Percentiles rank a stretch among this genome's conserved stretches.
Evolutionary conservation across 2,797 vertebrate genomes (phyloP).

Genomic region (Meda fulgida): DNA sequence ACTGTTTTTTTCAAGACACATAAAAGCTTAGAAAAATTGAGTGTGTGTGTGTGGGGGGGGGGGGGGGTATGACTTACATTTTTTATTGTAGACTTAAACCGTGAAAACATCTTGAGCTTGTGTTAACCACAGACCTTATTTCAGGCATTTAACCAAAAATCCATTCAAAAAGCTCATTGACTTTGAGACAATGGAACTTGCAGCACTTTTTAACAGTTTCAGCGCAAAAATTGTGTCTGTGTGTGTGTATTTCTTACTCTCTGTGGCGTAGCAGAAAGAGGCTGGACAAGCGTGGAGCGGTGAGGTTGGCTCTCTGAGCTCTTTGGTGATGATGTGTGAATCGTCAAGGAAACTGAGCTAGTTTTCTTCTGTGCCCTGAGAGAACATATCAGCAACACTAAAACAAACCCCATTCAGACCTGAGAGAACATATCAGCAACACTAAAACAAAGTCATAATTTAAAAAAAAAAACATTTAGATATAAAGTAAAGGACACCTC

Average conservation of each 20-base stretch:
- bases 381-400: constrained; percentile 43
- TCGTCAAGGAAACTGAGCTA: constrained; percentile 93
- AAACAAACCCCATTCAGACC: constrained; percentile 58
- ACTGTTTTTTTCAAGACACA: too few species aligned
- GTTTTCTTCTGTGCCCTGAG: constrained; percentile 93
- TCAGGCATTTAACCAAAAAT: neutral
- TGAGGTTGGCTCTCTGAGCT: constrained; percentile 79
- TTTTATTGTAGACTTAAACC: neutral
- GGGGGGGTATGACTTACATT: neutral
- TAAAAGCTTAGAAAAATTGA: neutral
- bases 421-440: constrained; percentile 63
- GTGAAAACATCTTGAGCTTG: neutral
- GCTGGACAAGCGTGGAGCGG: constrained; percentile 88
- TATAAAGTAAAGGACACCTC: constrained; percentile 1
- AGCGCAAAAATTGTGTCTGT: neutral
- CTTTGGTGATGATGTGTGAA: constrained; percentile 90
- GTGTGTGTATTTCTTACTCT: constrained; percentile 77
- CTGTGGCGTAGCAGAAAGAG: constrained; percentile 85
- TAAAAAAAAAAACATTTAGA: neutral
- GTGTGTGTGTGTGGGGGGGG: too few species aligned
- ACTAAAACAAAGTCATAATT: neutral
- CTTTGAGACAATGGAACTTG: neutral
- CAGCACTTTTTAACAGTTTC: neutral
- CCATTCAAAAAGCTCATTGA: neutral
- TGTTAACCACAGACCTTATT: neutral